Evolutionary conservation across 2,888 invertebrate species (phyloP).

Genomic region (Tiliacea citrago): DNA sequence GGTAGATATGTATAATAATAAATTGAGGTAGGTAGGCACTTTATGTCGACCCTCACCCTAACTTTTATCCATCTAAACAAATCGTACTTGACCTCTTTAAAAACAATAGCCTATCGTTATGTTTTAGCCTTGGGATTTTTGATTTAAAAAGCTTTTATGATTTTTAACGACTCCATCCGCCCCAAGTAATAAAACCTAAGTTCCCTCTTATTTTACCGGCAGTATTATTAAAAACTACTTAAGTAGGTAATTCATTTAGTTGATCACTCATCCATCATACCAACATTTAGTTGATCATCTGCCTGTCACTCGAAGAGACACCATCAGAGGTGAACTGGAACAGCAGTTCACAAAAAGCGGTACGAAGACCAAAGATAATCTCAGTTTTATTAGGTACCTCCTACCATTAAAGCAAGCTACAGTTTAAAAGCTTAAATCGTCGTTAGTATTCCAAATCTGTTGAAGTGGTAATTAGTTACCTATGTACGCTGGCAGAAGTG

Average conservation of each 20-base stretch:
- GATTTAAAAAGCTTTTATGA: constrained; percentile 50
- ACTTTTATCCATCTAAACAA: constrained; percentile 28
- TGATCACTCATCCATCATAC: background rate
- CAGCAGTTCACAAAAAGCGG: background rate
- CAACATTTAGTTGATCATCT: background rate
- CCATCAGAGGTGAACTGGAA: background rate
- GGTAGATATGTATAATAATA: background rate
- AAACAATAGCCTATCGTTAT: constrained; percentile 48
- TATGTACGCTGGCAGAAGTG: background rate
- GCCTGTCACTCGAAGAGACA: background rate
- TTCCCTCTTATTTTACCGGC: background rate
- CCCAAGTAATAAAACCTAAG: constrained; percentile 13
- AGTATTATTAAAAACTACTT: constrained; percentile 1
- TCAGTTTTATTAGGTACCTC: background rate
- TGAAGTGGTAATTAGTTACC: background rate
- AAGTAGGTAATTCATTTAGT: background rate
- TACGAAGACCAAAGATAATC: background rate
- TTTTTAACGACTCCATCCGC: constrained; percentile 28
- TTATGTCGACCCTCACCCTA: constrained; percentile 46
- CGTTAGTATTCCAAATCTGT: background rate
- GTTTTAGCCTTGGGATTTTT: constrained; percentile 35
- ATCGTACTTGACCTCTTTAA: constrained; percentile 51
- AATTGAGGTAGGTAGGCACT: constrained; percentile 16
- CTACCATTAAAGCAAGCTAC: background rate
- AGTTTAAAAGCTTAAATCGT: background rate